Conservation (phyloP, 1,140 invertebrate genomes). For the Drosophila lacertosa region DNA sequence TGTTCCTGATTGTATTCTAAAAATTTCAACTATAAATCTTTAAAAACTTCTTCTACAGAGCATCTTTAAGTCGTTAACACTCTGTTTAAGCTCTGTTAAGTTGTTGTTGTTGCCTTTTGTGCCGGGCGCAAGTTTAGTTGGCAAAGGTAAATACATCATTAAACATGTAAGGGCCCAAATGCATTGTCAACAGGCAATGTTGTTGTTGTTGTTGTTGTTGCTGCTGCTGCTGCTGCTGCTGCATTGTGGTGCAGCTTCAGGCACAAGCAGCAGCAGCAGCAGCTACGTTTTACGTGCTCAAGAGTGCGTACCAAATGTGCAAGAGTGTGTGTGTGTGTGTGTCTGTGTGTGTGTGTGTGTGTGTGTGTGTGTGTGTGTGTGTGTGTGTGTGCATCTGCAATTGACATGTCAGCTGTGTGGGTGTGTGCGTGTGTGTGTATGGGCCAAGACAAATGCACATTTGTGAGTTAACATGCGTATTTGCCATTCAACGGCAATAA, state of each 20-base stretch:
- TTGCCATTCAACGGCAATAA: conserved; percentile 23
- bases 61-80: not conserved
- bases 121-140: conserved; percentile 63
- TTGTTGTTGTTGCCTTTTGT: not conserved
- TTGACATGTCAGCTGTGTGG: conserved; percentile 58
- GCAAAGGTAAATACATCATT: conserved; percentile 79
- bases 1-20: too few species aligned
- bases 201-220: conserved; percentile 33
- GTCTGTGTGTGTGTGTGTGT: conserved; percentile 19
- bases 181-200: conserved; percentile 74
- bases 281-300: conserved; percentile 38
- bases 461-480: conserved; percentile 70
- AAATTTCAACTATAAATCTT: too few species aligned
- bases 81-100: not conserved
- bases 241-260: conserved; percentile 12
- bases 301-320: conserved; percentile 33
- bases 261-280: conserved; percentile 1
- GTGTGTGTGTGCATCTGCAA: conserved; percentile 43
- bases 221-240: not conserved
- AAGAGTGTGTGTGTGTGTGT: conserved; percentile 12
- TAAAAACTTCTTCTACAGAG: not conserved
- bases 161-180: conserved; percentile 77
- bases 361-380: conserved; percentile 5
- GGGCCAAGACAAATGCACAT: conserved; percentile 69
- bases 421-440: conserved; percentile 19